phyloP scores from a whole-genome alignment of 2,797 vertebrate species.

The Cryptoblepharus egeriae region DNA sequence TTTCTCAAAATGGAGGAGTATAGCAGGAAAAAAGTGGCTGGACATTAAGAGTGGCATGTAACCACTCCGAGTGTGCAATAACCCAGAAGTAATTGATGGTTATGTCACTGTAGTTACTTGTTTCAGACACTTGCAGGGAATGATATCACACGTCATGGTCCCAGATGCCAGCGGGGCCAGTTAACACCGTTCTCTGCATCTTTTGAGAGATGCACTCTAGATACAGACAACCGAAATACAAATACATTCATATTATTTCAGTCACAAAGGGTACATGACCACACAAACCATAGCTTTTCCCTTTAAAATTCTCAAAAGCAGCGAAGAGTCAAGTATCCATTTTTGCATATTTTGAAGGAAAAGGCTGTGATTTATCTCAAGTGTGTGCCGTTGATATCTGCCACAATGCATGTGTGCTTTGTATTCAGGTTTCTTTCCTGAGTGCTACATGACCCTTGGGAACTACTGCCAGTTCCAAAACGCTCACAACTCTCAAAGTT shows the following conservation, averaged over 20 bases:
- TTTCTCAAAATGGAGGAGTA: no score
- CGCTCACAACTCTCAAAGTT: neutral
- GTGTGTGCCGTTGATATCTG: neutral
- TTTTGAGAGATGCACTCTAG: neutral
- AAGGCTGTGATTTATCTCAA: neutral
- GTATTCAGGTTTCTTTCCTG: neutral
- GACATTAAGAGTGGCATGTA: no score
- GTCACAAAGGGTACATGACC: neutral
- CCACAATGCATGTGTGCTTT: neutral
- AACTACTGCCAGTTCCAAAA: constrained; percentile 18
- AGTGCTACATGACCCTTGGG: neutral
- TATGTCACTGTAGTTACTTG: no score
- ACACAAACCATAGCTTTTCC: neutral
- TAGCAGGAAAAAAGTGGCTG: no score
- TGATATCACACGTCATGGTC: no score
- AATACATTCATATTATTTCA: neutral
- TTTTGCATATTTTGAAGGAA: neutral
- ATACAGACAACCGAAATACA: neutral
- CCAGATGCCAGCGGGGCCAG: no score
- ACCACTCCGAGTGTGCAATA: no score
- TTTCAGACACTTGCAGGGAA: no score
- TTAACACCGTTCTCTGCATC: neutral
- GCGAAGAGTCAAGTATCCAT: neutral
- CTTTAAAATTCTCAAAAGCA: neutral
- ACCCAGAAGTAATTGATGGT: no score